Conservation (phyloP, 23 tunicate genomes). For the Halocynthia roretzi region DNA sequence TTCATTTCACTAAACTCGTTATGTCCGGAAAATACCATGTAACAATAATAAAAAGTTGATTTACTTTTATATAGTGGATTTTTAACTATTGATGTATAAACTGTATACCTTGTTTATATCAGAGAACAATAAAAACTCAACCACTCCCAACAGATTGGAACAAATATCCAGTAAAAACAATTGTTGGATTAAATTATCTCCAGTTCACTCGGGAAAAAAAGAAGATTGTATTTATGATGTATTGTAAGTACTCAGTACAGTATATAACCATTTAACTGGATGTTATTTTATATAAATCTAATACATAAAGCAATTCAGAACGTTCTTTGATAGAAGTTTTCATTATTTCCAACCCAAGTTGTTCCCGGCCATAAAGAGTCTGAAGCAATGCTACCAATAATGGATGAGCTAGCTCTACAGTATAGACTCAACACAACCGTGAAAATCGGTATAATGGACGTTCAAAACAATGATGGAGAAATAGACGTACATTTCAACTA, state of each 20-base stretch:
- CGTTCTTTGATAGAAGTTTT: background rate
- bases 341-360: slow-evolving; percentile 7
- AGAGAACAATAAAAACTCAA: slow-evolving; percentile 66
- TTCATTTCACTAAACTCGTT: slow-evolving; percentile 52
- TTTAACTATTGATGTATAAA: background rate
- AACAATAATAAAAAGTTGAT: background rate
- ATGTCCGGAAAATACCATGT: slow-evolving; percentile 62
- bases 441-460: slow-evolving; percentile 45
- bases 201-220: slow-evolving; percentile 40
- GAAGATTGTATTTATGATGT: slow-evolving; percentile 48
- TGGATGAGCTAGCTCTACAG: slow-evolving; percentile 50
- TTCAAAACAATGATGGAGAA: slow-evolving; percentile 59
- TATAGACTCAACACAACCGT: slow-evolving; percentile 32
- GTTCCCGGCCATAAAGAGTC: slow-evolving; percentile 32
- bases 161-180: slow-evolving; percentile 55
- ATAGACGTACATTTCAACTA: slow-evolving; percentile 36
- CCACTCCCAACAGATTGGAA: slow-evolving; percentile 66
- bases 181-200: slow-evolving; percentile 66
- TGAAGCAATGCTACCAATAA: slow-evolving; percentile 33
- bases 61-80: too few species aligned
- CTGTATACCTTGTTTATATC: slow-evolving; percentile 3
- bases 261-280: background rate
- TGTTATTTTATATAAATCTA: too few species aligned
- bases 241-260: slow-evolving; percentile 37
- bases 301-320: too few species aligned